Conservation (phyloP, 2,888 invertebrate species). For the Polymixis flavicincta region DNA sequence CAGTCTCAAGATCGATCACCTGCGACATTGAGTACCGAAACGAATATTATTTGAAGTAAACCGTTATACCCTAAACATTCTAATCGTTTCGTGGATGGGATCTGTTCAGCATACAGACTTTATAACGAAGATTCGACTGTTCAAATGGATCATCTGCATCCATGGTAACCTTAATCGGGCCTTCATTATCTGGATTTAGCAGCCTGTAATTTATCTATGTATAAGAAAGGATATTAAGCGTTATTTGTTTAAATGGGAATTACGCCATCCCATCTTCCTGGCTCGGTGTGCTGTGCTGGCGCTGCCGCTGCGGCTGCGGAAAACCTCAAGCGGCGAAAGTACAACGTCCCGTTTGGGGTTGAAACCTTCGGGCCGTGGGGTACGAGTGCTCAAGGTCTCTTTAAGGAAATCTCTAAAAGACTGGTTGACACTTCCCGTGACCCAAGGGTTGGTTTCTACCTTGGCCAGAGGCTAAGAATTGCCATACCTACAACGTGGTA, state of each 20-base stretch:
- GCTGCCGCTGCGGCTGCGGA: too few species aligned
- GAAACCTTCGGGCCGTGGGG: too few species aligned
- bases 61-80: background rate
- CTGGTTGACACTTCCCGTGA: too few species aligned
- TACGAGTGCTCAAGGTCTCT: too few species aligned
- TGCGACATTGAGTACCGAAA: background rate
- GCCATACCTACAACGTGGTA: too few species aligned
- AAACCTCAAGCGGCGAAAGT: too few species aligned
- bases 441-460: too few species aligned
- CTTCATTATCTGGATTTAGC: background rate
- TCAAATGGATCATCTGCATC: background rate
- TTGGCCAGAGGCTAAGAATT: too few species aligned
- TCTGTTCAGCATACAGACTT: background rate
- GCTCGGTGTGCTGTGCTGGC: too few species aligned
- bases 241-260: background rate
- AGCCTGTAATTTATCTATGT: background rate
- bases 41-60: background rate
- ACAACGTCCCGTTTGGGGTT: too few species aligned
- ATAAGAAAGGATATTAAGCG: background rate
- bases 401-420: too few species aligned
- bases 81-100: background rate
- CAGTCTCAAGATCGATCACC: background rate
- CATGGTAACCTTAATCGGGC: background rate
- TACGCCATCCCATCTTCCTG: too few species aligned
- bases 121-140: background rate